These are phyloP conservation scores for Idaea straminata DNA, from an alignment of 2,888 invertebrate species.

Conservation along the genomic window DNA sequence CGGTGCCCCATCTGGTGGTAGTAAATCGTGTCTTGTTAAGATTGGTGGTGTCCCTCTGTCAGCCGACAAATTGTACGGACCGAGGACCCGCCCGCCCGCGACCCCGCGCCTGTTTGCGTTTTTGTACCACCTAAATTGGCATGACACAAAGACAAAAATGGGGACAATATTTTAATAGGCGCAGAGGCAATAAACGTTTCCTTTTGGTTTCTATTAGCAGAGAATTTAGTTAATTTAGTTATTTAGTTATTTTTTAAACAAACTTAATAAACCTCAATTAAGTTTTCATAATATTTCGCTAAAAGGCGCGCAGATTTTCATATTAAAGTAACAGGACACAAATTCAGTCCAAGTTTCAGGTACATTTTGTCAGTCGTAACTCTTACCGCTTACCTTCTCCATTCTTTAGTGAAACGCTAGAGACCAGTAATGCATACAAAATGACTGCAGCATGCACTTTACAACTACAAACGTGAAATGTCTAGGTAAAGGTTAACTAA, in stretches of 20 bases:
- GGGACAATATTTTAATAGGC: too few relatives aligned
- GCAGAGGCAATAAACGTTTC: too few relatives aligned
- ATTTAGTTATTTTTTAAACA: too few relatives aligned
- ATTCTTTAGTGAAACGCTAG: not conserved
- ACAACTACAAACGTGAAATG: not conserved
- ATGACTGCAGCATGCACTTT: not conserved
- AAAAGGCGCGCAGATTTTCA: too few relatives aligned
- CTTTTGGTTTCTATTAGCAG: too few relatives aligned
- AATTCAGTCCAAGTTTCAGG: not conserved
- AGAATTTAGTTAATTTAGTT: too few relatives aligned
- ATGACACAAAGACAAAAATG: too few relatives aligned
- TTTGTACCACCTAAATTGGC: not conserved
- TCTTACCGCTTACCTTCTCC: not conserved
- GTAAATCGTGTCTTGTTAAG: constrained; percentile 2
- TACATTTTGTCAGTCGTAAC: not conserved
- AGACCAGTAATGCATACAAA: not conserved
- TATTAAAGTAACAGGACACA: too few relatives aligned
- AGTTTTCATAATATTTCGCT: too few relatives aligned
- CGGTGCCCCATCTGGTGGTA: constrained; percentile 4
- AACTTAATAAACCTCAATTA: too few relatives aligned
- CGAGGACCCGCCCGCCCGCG: not conserved
- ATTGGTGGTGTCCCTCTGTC: constrained; percentile 2
- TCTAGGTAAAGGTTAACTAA: not conserved
- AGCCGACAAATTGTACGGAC: not conserved
- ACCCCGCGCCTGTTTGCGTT: not conserved